A percentile compares a stretch with the other conserved stretches of the same genome.
Evolutionary conservation across 2,888 invertebrate species (phyloP).

Genomic region (Sminthurinus aureus): DNA sequence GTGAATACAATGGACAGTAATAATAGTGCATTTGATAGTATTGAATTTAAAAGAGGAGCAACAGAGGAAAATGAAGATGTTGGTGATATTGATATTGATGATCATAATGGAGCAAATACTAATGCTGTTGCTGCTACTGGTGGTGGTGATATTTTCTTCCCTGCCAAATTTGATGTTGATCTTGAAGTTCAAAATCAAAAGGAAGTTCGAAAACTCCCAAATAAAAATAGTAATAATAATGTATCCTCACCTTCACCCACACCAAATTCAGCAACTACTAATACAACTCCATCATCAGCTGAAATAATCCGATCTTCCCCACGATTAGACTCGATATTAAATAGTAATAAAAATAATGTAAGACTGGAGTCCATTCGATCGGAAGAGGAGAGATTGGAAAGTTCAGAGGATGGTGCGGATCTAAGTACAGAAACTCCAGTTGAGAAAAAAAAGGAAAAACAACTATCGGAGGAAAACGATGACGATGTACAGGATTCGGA

Average conservation of each 20-base stretch:
- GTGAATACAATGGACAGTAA: neutral
- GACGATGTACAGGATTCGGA: slow-evolving; percentile 64
- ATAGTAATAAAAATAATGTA: slow-evolving; percentile 33
- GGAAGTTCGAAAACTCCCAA: slow-evolving; percentile 6
- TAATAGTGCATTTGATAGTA: slow-evolving; percentile 19
- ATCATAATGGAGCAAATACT: neutral
- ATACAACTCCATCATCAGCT: slow-evolving; percentile 42
- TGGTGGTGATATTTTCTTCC: slow-evolving; percentile 53
- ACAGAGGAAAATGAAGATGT: too few species aligned
- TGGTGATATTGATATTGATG: neutral
- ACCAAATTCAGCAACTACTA: neutral
- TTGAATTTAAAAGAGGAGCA: slow-evolving; percentile 35
- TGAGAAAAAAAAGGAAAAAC: neutral
- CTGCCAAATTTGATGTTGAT: slow-evolving; percentile 56
- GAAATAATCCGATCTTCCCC: slow-evolving; percentile 27
- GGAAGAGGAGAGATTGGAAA: slow-evolving; percentile 56
- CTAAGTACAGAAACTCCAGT: neutral
- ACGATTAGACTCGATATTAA: neutral
- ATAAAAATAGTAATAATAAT: neutral
- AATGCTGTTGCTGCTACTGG: too few species aligned
- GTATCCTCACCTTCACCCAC: slow-evolving; percentile 8
- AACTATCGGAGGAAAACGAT: neutral
- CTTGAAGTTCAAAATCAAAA: slow-evolving; percentile 41
- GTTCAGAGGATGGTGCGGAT: slow-evolving; percentile 46
- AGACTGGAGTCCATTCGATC: slow-evolving; percentile 58